Base-by-base conservation (phyloP, 2,888 invertebrate genomes). In the Mayetiola destructor region DNA sequence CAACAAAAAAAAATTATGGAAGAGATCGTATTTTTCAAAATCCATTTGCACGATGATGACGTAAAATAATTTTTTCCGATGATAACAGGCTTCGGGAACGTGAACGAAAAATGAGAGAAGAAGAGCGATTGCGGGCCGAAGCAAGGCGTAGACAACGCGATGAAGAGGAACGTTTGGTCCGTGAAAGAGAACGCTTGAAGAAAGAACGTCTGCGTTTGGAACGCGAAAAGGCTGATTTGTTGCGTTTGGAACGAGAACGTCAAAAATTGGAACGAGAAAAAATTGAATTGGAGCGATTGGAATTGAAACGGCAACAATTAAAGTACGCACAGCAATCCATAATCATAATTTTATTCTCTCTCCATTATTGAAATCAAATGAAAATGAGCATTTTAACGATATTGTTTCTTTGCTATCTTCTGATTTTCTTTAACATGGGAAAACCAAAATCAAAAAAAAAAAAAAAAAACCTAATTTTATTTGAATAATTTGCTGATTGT, bases 161-260 rank as follows among this genome's bases (percentile, higher is more conserved):
- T 67, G 92, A 94, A 73, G 87, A 90, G 36, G 79, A 84, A 48
- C 81, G 88, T 56, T 76, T 92, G 56, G 85, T 84, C 59, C 77
- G 87, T 55, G 90, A 91, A 69, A 77, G 88, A 27, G 86, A 88
- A 65, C 86, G 87, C 66, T 73, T 91, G 60, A 79, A 86, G 52
- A 73, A 87, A 14, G 94, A 94, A 72, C 80, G 90, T 21, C 91
- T 91, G 65, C 82, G 85, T 63, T 82, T 93, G 57, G 94, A 94
- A 67, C 80, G 88, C 3, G 91, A 92, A 67, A 88, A 88, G 71
- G 84, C 86, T 16, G 91, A 93, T 67, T 70, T 92, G 23, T 74
- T 92, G 62, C 80, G 88, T 56, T 69, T 91, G 61, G 90, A 92
- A 68, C 78, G 90, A 16, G 92, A 92, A 68, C 79, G 89, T 55